Evolutionary conservation across 2,888 invertebrate species (phyloP), one percentile per base, ranked within the genome.

Genomic region (Chymomyza caudatula): DNA sequence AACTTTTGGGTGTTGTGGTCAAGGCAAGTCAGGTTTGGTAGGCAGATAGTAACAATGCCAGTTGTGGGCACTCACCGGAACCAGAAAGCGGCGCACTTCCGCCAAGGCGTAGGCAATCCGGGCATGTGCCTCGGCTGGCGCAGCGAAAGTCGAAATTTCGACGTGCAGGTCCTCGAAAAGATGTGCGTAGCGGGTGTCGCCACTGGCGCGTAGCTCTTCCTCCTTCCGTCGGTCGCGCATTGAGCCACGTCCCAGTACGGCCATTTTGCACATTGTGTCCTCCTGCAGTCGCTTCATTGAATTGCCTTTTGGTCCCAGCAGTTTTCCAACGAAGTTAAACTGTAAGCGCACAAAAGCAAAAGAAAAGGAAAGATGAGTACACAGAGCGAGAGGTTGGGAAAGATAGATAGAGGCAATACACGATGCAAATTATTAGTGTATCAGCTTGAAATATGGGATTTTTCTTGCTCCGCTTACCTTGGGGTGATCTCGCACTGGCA

Each of bases 271-370:
- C 94, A 97, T 96, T 11, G 97, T 97, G 90, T 97, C 97, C 89
- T 97, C 97, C 90, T 97, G 97, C 25, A 98, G 92, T 73, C 97
- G 92, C 90, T 97, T 97, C 89, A 98, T 91, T 0, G 97, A 97
- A 91, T 96, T 97, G 60, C 97, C 98, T 91, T 97, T 97, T 15
- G 97, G 97, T 2, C 98, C 98, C 84, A 98, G 92, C 71, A 98
- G 93, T 90, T 97, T 97, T 5, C 98, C 98, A 73, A 98, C 97
- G 92, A 98, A 98, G 91, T 98, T 98, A 90, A 97, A 97, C 97
- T 97, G 92, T 13, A 92, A 91, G 88, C 83, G 55, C 67, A 69
- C 65, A 56, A 69, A 52, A 58, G 54, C 54, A 22, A 17, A 51
- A 51, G 20, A 20, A 13, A 0, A 8, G 20, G 17, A 51, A 55